Percentiles rank a stretch among this genome's conserved stretches.
Conservation (phyloP, 2,797 vertebrate genomes). For the Streptopelia turtur region DNA sequence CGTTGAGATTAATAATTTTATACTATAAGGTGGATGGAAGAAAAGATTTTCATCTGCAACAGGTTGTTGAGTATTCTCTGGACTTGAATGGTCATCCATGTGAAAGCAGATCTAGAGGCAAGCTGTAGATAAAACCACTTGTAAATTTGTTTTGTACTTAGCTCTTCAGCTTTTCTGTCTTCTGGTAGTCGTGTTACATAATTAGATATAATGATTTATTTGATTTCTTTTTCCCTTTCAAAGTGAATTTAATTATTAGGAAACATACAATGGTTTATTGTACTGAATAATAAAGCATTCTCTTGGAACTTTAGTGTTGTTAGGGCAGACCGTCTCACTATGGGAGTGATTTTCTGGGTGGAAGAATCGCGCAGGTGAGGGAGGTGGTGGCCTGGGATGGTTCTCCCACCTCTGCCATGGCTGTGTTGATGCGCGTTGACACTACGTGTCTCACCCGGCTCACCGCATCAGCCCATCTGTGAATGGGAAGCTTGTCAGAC, state of each 20-base stretch:
- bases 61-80: conserved; percentile 26
- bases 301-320: neutral
- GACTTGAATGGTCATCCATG: neutral
- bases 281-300: neutral
- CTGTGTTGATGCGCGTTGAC: neutral
- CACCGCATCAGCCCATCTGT: neutral
- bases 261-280: neutral
- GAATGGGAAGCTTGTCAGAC: neutral
- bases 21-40: neutral
- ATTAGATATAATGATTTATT: neutral
- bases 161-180: neutral
- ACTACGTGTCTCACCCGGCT: neutral
- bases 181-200: neutral
- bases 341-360: neutral
- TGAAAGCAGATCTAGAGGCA: neutral
- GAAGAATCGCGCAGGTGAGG: neutral
- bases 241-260: neutral
- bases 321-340: neutral
- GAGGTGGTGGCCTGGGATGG: neutral
- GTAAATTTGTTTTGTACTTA: neutral
- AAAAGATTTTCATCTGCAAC: conserved; percentile 14
- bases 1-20: neutral
- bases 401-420: neutral
- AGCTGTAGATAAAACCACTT: conserved; percentile 11
- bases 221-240: conserved; percentile 1